These are phyloP conservation scores for Phyllopteryx taeniolatus DNA, from an alignment of 2,113 vertebrate genomes.

Conservation along the genomic window DNA sequence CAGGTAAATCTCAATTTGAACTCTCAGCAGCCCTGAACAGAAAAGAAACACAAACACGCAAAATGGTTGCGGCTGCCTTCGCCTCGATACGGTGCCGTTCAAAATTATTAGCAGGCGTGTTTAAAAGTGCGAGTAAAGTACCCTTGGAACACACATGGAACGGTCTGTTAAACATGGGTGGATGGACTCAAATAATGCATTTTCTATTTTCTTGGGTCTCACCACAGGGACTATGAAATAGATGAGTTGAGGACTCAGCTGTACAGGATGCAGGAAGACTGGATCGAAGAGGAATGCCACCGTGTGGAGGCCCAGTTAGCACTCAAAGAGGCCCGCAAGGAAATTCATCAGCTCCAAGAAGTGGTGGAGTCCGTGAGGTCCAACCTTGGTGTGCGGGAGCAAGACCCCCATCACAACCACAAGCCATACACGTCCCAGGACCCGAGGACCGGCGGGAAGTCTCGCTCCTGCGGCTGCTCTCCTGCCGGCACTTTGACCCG, in stretches of 20 bases:
- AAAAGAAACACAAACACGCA: too few relatives aligned
- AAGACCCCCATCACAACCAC: constrained; percentile 80
- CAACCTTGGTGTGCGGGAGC: constrained; percentile 77
- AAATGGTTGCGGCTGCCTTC: too few relatives aligned
- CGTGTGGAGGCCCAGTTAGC: constrained; percentile 95
- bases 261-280: constrained; percentile 95
- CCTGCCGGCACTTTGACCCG: constrained; percentile 88
- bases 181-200: too few relatives aligned
- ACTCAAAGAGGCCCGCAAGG: constrained; percentile 89
- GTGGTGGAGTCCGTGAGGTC: constrained; percentile 87
- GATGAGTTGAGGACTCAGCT: constrained; percentile 88
- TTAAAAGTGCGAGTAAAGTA: too few relatives aligned
- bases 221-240: constrained; percentile 85
- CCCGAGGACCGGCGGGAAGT: constrained; percentile 54
- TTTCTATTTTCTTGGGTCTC: not conserved
- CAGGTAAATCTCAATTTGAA: constrained; percentile 71
- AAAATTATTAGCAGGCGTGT: too few relatives aligned
- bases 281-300: constrained; percentile 97
- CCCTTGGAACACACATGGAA: too few relatives aligned
- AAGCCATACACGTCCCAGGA: constrained; percentile 83
- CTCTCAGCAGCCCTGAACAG: too few relatives aligned
- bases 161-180: too few relatives aligned
- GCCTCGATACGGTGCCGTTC: too few relatives aligned
- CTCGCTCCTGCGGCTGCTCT: constrained; percentile 86
- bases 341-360: constrained; percentile 92